Evolutionary conservation across 2,888 invertebrate genomes (phyloP).

Genomic region (Trichopoda pennipes): DNA sequence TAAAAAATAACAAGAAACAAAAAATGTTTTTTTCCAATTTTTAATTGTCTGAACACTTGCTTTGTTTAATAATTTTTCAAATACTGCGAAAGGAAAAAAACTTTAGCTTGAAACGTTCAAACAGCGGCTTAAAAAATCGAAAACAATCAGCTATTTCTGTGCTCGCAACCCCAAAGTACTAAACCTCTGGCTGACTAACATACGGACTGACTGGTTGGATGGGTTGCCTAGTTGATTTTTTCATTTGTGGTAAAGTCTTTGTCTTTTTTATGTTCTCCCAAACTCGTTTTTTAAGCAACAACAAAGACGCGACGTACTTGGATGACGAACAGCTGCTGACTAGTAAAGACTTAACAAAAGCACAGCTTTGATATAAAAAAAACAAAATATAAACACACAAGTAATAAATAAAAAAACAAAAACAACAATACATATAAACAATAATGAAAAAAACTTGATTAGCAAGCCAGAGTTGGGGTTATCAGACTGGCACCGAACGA

Average conservation of each 20-base stretch:
- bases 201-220: constrained; percentile 49
- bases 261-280: constrained; percentile 35
- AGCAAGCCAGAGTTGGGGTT: constrained; percentile 55
- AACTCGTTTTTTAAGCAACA: constrained; percentile 48
- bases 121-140: constrained; percentile 44
- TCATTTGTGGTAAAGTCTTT: constrained; percentile 30
- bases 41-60: constrained; percentile 48
- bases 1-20: not conserved
- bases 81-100: constrained; percentile 21
- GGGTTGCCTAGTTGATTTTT: constrained; percentile 27
- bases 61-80: constrained; percentile 46
- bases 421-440: constrained; percentile 70
- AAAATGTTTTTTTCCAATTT: constrained; percentile 17
- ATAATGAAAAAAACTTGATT: constrained; percentile 69
- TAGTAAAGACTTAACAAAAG: constrained; percentile 63
- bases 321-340: constrained; percentile 67
- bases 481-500: constrained; percentile 70
- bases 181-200: constrained; percentile 53
- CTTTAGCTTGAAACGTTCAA: constrained; percentile 29
- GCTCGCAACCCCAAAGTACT: constrained; percentile 39
- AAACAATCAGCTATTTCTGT: constrained; percentile 37
- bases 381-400: not conserved
- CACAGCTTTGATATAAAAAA: constrained; percentile 60
- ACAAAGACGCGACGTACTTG: constrained; percentile 32
- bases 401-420: constrained; percentile 43